Base-by-base conservation (phyloP, 2,113 vertebrate species). In the Thunnus thynnus region DNA sequence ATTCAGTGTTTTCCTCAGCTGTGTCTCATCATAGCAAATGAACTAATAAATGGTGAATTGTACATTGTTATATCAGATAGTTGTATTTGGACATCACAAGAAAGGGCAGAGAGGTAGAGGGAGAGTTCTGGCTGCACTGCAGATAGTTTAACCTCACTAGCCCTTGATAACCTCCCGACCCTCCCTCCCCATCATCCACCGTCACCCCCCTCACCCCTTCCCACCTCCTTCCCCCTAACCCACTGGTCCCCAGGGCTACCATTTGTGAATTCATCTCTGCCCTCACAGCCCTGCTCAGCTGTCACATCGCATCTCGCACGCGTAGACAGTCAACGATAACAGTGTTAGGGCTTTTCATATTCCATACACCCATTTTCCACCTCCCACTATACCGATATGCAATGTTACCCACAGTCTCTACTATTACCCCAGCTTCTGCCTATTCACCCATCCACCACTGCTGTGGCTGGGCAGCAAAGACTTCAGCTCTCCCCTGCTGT, bases 231-330 rank as follows among this genome's bases (percentile, higher is more conserved):
- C 76, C 86, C 72, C 69, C 52, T 20, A 56, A 72, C 83, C 82
- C 88, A 81, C 82, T 75, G 72, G 69, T 93, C 93, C 94, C 93
- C 67, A 72, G 85, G 93, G 94, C 92, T 86, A 92, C 77, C 92
- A 92, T 94, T 95, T 94, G 93, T 93, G 91, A 95, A 94, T 94
- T 93, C 91, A 94, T 92, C 90, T 93, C 86, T 92, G 88, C 87
- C 91, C 93, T 94, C 89, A 82, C 88, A 90, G 92, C 90, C 61
- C 84, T 64, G 86, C 87, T 94, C 94, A 88, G 87, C 93, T 95
- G 95, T 95, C 94, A 95, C 92, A 94, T 95, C 81, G 85, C 89
- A 95, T 95, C 89, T 93, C 80, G 57, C 86, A 87, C 83, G 72
- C 71, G 47, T 87, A 94, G 91, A 92, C 88, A 93, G 93, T 91